Base-by-base conservation (phyloP, 2,888 invertebrate genomes). In the Drosophila niveifrons region DNA sequence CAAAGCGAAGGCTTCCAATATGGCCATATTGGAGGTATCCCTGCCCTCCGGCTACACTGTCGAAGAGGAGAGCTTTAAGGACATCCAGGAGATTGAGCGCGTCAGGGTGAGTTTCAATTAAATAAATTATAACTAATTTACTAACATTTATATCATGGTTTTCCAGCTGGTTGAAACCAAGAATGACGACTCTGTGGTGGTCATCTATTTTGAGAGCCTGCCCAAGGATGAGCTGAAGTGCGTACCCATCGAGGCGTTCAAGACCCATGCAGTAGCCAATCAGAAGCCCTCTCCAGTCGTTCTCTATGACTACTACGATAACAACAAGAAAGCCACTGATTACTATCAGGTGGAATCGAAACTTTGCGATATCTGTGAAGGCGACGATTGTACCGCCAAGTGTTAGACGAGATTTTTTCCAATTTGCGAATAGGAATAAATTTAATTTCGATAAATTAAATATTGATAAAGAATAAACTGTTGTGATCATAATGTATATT, bases 241-340 rank as follows among this genome's bases (percentile, higher is more conserved):
- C 91, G 95, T 97, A 29, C 97, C 97, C 9, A 94, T 98, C 47
- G 96, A 96, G 1, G 97, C 97, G 8, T 96, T 95, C 87, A 94
- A 96, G 80, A 96, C 96, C 0, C 95, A 97, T 91, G 96, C 96
- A 89, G 96, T 97, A 4, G 97, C 97, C 1, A 94, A 96, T 51
- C 97, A 98, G 88, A 96, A 96, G 67, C 96, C 98, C 15, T 97
- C 96, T 18, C 95, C 96, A 77, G 96, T 98, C 77, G 94, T 95
- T 28, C 94, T 98, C 53, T 96, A 96, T 77, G 98, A 99, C 91
- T 97, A 98, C 82, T 98, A 98, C 88, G 98, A 98, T 91, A 96
- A 96, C 76, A 96, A 78, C 31, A 89, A 90, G 66, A 91, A 88
- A 66, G 91, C 90, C 15, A 91, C 91, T 18, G 83, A 83, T 2